Evolutionary conservation across 2,888 invertebrate species (phyloP), one percentile per base, ranked within the genome.

Genomic region (Caenorhabditis becei): DNA sequence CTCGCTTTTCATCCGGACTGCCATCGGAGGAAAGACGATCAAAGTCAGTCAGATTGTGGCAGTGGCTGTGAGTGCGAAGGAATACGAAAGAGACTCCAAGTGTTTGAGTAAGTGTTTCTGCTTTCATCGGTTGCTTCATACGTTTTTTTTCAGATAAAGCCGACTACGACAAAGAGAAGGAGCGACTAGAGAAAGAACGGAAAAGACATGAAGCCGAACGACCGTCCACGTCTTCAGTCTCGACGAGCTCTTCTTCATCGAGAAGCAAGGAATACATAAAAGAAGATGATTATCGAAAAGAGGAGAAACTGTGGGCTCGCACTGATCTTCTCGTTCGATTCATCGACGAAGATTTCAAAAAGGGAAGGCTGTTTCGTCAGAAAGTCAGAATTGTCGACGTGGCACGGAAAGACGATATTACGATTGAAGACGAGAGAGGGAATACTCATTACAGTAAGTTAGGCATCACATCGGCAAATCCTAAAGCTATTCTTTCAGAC

Each of bases 61-160:
- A 82, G 93, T 94, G 82, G 94, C 95, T 0, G 95, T 97, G 1
- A 93, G 94, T 0, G 94, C 94, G 89, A 93, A 94, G 5, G 97
- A 97, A 90, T 97, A 94, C 91, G 93, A 94, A 26, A 67, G 70
- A 54, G 85, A 88, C 41, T 83, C 82, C 11, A 86, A 87, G 51
- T 84, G 84, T 41, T 37, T 88, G 18, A 88, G 87, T 87, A 51
- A 78, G 87, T 85, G 2, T 14, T 14, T 41, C 14, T 41, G 32
- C 10, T 71, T 26, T 20, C 4, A n/a, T n/a, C n/a, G n/a, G n/a
- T n/a, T n/a, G n/a, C n/a, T n/a, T n/a, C 20, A 11, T 26, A 14
- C 10, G 18, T 58, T 58, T 35, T 14, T 8, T 26, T 86, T 44
- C 66, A 86, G 86, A 87, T 54, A 84, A 84, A 54, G 47, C 37